Evolutionary conservation across 2,113 vertebrate genomes (phyloP).

Genomic region (Pterocles orientalis): DNA sequence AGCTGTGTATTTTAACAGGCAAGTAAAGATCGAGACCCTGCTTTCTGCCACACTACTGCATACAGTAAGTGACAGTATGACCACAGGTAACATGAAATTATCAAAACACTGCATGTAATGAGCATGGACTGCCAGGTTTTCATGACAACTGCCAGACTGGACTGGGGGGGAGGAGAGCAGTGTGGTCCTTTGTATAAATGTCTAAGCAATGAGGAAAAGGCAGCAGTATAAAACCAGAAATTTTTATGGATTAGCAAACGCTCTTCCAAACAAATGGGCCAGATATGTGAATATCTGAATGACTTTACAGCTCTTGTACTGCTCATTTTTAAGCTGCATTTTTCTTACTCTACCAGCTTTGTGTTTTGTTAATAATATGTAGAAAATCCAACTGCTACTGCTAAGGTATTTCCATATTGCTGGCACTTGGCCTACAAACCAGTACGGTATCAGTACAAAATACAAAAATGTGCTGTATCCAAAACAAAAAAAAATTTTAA

Average conservation of each 20-base stretch:
- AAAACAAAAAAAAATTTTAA: neutral
- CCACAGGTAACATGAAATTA: conserved; percentile 4
- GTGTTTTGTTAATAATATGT: neutral
- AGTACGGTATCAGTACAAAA: conserved; percentile 74
- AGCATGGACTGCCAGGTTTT: conserved; percentile 39
- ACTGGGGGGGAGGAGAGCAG: neutral
- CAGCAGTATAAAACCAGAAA: conserved; percentile 18
- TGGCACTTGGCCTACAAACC: conserved; percentile 67
- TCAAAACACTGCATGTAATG: conserved; percentile 27
- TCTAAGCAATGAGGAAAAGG: conserved; percentile 30
- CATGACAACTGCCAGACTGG: conserved; percentile 26
- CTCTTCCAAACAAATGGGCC: neutral
- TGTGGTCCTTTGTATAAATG: neutral
- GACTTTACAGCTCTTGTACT: neutral
- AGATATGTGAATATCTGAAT: neutral
- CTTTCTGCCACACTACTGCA: conserved; percentile 15
- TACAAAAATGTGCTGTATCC: conserved; percentile 63
- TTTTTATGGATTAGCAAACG: neutral
- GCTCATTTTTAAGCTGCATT: neutral
- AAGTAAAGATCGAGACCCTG: conserved; percentile 39
- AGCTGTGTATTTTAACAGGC: conserved; percentile 45
- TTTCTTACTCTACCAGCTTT: conserved; percentile 26
- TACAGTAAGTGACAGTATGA: conserved; percentile 35
- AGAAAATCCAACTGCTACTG: conserved; percentile 43
- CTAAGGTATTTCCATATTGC: conserved; percentile 46